A percentile compares a stretch with the other conserved stretches of the same genome.
phyloP scores from a whole-genome alignment of 2,797 vertebrate genomes.

The Rhinichthys osculus region DNA sequence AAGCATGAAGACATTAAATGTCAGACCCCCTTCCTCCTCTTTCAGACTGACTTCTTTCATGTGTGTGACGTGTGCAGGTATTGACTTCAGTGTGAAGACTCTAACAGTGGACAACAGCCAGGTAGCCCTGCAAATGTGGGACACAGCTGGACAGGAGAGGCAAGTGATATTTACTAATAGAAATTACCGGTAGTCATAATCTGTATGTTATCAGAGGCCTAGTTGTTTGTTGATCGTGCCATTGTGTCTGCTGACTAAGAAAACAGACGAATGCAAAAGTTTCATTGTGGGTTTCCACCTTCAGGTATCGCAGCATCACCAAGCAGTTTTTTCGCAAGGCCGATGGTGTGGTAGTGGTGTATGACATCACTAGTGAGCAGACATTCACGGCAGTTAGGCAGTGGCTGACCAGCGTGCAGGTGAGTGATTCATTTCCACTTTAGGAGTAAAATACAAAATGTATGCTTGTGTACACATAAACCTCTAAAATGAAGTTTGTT shows the following conservation, averaged over 20 bases:
- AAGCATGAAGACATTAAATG: background rate
- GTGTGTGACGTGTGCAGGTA: constrained; percentile 74
- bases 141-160: constrained; percentile 95
- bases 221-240: background rate
- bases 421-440: constrained; percentile 62
- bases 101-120: constrained; percentile 83
- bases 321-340: constrained; percentile 97
- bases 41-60: background rate
- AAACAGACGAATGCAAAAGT: background rate
- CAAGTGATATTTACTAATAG: constrained; percentile 58
- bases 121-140: constrained; percentile 93
- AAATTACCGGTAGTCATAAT: background rate
- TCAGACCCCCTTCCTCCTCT: background rate
- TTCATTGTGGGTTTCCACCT: constrained; percentile 7
- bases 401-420: constrained; percentile 91
- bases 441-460: background rate
- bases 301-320: constrained; percentile 92
- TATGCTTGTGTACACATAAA: background rate
- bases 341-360: constrained; percentile 91
- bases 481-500: background rate
- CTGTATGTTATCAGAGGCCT: background rate
- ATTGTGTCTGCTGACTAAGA: background rate
- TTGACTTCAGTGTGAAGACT: constrained; percentile 94
- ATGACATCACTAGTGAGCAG: constrained; percentile 86
- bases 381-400: constrained; percentile 88